Conservation (phyloP, 1,140 invertebrate genomes). For the Drosophila nigromelanica region DNA sequence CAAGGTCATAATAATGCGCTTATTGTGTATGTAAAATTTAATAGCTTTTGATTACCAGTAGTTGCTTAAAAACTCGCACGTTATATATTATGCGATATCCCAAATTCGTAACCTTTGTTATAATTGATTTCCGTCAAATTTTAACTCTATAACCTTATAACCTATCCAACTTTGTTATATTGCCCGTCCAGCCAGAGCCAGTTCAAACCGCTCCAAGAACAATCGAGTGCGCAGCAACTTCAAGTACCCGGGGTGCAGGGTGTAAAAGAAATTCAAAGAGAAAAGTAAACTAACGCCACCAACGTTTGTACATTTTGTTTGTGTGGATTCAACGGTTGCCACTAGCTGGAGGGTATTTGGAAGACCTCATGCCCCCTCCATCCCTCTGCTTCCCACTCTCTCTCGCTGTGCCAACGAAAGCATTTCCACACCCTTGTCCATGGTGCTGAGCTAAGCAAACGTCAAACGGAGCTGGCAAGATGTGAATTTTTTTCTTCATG, state of each 20-base stretch:
- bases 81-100: too few relatives aligned
- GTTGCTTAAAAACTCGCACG: too few relatives aligned
- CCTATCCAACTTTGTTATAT: too few relatives aligned
- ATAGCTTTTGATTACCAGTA: too few relatives aligned
- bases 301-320: conserved; percentile 13
- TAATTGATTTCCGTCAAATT: neutral
- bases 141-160: too few relatives aligned
- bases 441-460: conserved; percentile 52
- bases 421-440: neutral
- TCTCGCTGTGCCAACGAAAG: neutral
- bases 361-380: conserved; percentile 22
- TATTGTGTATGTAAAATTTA: too few relatives aligned
- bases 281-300: conserved; percentile 38
- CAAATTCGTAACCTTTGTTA: neutral
- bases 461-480: conserved; percentile 26
- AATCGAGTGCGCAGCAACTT: conserved; percentile 30
- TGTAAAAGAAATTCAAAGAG: conserved; percentile 44
- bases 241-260: conserved; percentile 11
- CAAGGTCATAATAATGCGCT: too few relatives aligned
- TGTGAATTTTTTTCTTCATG: conserved; percentile 38
- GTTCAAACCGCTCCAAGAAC: conserved; percentile 10
- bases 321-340: neutral
- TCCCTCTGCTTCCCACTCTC: too few relatives aligned
- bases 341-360: conserved; percentile 39
- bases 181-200: neutral